Percentiles rank a stretch among this genome's conserved stretches.
Conservation (phyloP, 2,797 vertebrate species). For the Onychomys torridus region DNA sequence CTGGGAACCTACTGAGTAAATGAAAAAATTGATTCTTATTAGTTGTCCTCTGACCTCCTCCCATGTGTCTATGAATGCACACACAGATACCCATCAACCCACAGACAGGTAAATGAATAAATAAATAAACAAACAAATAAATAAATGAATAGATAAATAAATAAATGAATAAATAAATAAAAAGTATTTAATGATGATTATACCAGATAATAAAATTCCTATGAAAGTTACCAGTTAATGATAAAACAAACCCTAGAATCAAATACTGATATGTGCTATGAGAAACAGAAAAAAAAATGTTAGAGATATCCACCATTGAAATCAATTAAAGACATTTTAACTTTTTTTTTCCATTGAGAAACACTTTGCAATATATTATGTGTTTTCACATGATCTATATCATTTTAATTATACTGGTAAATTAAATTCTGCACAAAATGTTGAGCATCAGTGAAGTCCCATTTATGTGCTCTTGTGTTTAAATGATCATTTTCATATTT, state of each 20-base stretch:
- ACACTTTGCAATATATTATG: neutral
- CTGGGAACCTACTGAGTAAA: neutral
- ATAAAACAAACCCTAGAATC: neutral
- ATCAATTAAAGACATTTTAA: neutral
- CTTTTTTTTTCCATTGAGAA: neutral
- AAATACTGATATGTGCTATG: neutral
- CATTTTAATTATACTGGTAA: neutral
- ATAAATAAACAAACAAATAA: neutral
- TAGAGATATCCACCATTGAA: neutral
- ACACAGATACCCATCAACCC: neutral
- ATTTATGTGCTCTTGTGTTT: neutral
- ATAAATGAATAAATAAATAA: neutral
- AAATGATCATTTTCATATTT: slow-evolving; percentile 13
- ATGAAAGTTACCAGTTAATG: neutral
- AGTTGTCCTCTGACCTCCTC: neutral
- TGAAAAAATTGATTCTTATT: neutral
- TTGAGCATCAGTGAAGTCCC: neutral
- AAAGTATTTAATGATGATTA: neutral
- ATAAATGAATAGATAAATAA: neutral
- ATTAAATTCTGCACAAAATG: neutral
- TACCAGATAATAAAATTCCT: neutral
- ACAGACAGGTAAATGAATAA: neutral
- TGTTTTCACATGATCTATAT: neutral
- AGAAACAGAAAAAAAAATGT: too few relatives aligned
- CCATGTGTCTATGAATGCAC: neutral